Evolutionary conservation across 2,888 invertebrate species (phyloP).

Genomic region (Eupithecia insigniata): DNA sequence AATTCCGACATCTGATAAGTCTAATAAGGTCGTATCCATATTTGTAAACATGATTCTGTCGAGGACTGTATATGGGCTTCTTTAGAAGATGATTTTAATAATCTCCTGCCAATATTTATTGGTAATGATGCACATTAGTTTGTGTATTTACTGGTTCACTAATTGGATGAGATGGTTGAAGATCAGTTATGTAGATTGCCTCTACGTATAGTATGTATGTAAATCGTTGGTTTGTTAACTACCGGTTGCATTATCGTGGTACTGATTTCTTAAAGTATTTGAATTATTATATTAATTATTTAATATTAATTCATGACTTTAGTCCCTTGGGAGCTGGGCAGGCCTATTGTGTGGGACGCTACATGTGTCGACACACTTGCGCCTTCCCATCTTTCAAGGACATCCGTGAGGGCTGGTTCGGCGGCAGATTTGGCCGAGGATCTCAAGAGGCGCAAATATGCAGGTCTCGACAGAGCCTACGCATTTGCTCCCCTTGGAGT

Average conservation of each 20-base stretch:
- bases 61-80: conserved; percentile 34
- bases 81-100: conserved; percentile 41
- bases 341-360: no score
- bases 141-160: conserved; percentile 11
- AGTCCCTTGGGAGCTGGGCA: no score
- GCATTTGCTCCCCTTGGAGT: no score
- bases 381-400: no score
- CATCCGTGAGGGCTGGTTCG: no score
- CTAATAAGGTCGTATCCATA: conserved; percentile 36
- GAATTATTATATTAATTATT: no score
- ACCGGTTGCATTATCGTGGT: not conserved
- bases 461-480: no score
- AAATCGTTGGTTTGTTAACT: not conserved
- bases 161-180: conserved; percentile 16
- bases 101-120: conserved; percentile 30
- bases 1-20: conserved; percentile 18
- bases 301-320: no score
- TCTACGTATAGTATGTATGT: not conserved
- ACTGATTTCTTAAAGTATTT: not conserved
- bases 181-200: conserved; percentile 3
- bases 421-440: no score
- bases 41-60: conserved; percentile 36
- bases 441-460: no score
- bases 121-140: conserved; percentile 13
- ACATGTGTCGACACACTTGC: no score